Evolutionary conservation across 2,113 vertebrate genomes (phyloP).

Genomic region (Boulengeromyrus knoepffleri): DNA sequence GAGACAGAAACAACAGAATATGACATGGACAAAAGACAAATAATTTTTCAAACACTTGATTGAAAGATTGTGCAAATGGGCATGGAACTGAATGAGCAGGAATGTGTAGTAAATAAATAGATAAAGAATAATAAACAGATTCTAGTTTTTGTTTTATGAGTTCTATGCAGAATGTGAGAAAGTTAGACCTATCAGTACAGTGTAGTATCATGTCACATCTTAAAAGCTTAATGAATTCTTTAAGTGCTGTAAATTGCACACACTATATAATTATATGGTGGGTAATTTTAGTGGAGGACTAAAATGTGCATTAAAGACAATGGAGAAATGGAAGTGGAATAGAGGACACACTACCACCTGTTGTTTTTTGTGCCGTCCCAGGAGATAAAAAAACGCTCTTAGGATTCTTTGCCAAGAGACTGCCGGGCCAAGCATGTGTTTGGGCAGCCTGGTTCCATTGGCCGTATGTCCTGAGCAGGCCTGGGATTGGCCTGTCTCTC

Average conservation of each 20-base stretch:
- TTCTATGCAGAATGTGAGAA: background rate
- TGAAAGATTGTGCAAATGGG: background rate
- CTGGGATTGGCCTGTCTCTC: slow-evolving; percentile 31
- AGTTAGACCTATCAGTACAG: background rate
- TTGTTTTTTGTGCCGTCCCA: background rate
- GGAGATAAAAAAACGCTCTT: background rate
- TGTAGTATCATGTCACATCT: background rate
- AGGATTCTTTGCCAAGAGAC: background rate
- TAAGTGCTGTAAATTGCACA: background rate
- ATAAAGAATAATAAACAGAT: background rate
- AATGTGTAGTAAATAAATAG: background rate
- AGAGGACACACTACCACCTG: background rate
- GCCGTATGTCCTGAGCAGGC: slow-evolving; percentile 55
- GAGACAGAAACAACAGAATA: background rate
- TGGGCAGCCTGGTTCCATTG: slow-evolving; percentile 67
- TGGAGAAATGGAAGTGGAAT: background rate
- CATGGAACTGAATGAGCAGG: background rate
- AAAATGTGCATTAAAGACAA: background rate
- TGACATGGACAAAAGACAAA: background rate
- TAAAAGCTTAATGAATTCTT: background rate
- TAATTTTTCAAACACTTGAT: background rate
- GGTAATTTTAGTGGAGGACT: background rate
- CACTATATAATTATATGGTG: background rate
- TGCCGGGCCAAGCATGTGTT: background rate
- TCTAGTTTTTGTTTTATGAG: background rate